These are phyloP conservation scores for Ectobius pallidus DNA, from an alignment of 2,888 invertebrate genomes.

Conservation along the genomic window DNA sequence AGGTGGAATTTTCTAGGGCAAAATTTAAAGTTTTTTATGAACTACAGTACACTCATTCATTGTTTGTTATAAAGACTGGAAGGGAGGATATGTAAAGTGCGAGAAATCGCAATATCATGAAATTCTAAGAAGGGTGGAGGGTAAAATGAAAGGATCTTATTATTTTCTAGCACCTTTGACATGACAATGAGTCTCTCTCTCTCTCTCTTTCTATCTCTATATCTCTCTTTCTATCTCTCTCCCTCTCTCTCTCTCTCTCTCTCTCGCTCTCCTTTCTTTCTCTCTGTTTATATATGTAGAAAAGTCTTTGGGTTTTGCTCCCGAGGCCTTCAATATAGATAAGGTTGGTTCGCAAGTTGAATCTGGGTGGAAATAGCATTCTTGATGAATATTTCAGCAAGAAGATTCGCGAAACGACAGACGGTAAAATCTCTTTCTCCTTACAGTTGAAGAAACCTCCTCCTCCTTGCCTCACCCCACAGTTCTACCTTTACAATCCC, in stretches of 20 bases:
- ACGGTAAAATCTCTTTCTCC: constrained; percentile 26
- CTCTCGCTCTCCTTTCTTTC: too few species aligned
- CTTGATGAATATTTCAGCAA: constrained; percentile 38
- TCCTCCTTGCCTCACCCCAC: not conserved
- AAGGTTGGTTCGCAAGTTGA: not conserved
- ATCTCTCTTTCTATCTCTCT: too few species aligned
- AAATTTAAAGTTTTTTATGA: too few species aligned
- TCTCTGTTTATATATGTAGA: constrained; percentile 19
- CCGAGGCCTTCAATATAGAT: not conserved
- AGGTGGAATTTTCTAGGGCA: too few species aligned
- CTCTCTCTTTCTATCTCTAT: too few species aligned
- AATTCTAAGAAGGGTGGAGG: not conserved
- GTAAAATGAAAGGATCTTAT: constrained; percentile 18
- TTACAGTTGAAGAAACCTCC: not conserved
- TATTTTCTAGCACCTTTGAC: constrained; percentile 28
- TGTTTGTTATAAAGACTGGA: not conserved
- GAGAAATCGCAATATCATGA: not conserved
- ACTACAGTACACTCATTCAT: too few species aligned
- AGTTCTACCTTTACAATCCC: constrained; percentile 28
- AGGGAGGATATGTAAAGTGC: not conserved
- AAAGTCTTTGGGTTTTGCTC: not conserved
- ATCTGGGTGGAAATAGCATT: not conserved
- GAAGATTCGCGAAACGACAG: constrained; percentile 4
- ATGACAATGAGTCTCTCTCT: constrained; percentile 14
- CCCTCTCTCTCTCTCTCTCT: too few species aligned